Base-by-base conservation (phyloP, 2,113 vertebrate genomes). In the Prinia subflava region DNA sequence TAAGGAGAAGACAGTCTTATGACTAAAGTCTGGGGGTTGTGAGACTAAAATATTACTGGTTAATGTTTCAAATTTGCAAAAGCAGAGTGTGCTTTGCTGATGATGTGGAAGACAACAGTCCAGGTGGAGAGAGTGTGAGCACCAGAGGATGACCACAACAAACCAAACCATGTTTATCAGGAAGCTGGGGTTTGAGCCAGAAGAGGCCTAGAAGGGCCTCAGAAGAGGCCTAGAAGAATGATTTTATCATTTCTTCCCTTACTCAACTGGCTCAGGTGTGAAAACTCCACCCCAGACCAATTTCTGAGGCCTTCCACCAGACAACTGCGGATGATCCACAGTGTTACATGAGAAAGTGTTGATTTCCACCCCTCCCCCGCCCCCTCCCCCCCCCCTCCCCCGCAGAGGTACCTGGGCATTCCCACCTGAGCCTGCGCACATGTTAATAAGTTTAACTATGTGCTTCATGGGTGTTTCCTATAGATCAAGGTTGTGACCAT, bases 371-470 rank as follows among this genome's bases (percentile, higher is more conserved):
- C n/a, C n/a, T n/a, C n/a, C n/a, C n/a, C 4, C n/a, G n/a, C 3
- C 5, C 13, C 8, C 33, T 5, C 4, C 13, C 8, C 33, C 4
- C 3, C 5, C 13, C 8, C 33, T 5, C 4, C 13, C 8, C 33
- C 4, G 7, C 10, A 3, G 17, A 71, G 31, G 21, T 63, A 22
- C 25, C 17, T 56, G 31, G 25, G 3, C 4, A 18, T 73, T 80
- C 25, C 42, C 35, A 57, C 31, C 22, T 28, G 44, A 80, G 31
- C 21, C 11, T 71, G 25, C 47, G 8, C 37, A 18, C 73, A 22
- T 42, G 27, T 42, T 49, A 64, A 50, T 27, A 30, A 17, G 12
- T 35, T 50, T 56, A 42, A 44, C 10, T 65, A 57, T 3, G 10
- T 47, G 15, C 15, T 73, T 64, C 19, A 12, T 42, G 42, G 13